Base-by-base conservation (phyloP, 2,113 vertebrate species). In the Megaceryle maxima region DNA sequence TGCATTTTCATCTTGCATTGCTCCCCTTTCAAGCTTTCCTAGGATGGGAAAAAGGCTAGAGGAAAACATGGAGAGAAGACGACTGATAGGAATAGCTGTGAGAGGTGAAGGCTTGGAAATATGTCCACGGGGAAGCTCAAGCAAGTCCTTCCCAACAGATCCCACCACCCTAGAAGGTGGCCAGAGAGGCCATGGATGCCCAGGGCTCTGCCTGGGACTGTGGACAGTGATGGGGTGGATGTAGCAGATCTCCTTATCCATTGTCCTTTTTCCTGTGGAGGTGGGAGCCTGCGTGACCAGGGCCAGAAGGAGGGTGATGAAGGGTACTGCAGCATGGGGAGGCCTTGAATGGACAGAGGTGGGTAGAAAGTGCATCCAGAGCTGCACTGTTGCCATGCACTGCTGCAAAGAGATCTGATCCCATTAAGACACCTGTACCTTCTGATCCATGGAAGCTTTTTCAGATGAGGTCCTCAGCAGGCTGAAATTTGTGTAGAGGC, bases 181-280 rank as follows among this genome's bases (percentile, higher is more conserved):
- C 22, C 1, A 1, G 28, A 44, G 17, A 25, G 8, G 16, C 25
- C 33, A 9, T 73, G 16, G 25, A 20, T 77, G n/a, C 6, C 6
- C 28, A 12, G 13, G 33, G 5, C 33, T 77, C 20, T 73, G 15
- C 5, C 9, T 75, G 46, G 5, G 6, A 1, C 62, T 90, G 16
- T 79, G 48, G 22, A 9, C 5, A 0, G n/a, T 51, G 41, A 53
- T 13, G 11, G 6, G 56, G 11, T 13, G 0, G 2, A 67, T 0
- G 1, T 5, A 87, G 4, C 9, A 15, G 13, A 37, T 51, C 13
- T 74, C 41, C 35, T 79, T n/a, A 5, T 20, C n/a, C 20, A 33
- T 25, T 17, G 13, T 84, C 12, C 16, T 55, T 59, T 53, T 69
- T 41, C 31, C 15, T 2, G 0, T 73, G n/a, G 17, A 50, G 25